phyloP scores from a whole-genome alignment of 2,113 vertebrate species.

The Henicopernis longicauda region DNA sequence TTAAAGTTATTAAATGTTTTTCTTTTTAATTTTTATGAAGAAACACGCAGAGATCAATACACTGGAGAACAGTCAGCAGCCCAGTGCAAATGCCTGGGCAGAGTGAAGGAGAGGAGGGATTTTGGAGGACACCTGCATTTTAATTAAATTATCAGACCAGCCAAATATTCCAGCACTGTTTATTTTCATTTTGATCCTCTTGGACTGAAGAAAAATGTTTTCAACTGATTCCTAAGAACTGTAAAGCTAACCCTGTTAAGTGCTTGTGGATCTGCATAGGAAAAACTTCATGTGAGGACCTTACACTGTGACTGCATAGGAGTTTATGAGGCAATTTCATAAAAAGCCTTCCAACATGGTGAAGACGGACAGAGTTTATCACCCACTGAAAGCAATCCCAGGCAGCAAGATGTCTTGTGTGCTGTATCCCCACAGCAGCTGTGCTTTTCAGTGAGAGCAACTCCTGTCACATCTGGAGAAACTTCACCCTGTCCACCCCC shows the following conservation, averaged over 20 bases:
- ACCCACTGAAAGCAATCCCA: not conserved
- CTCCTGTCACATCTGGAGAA: not conserved
- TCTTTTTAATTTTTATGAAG: not conserved
- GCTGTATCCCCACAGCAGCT: not conserved
- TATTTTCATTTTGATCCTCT: not conserved
- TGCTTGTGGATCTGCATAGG: not conserved
- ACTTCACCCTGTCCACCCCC: not conserved
- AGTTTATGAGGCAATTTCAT: not conserved
- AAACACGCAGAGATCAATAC: not conserved
- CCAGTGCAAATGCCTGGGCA: not conserved
- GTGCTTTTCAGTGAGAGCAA: not conserved
- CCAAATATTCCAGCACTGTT: not conserved
- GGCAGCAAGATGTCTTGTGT: not conserved
- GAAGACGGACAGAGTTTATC: not conserved
- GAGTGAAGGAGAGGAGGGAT: not conserved
- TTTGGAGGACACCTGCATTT: not conserved
- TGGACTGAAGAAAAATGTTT: not conserved
- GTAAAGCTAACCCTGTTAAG: not conserved
- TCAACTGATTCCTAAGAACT: not conserved
- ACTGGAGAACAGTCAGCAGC: not conserved
- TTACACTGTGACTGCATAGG: not conserved
- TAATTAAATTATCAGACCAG: not conserved
- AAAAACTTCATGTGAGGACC: not conserved
- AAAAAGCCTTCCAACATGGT: not conserved
- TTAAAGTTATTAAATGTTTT: not conserved